phyloP scores from a whole-genome alignment of 2,113 vertebrate genomes.

The Alethe diademata region DNA sequence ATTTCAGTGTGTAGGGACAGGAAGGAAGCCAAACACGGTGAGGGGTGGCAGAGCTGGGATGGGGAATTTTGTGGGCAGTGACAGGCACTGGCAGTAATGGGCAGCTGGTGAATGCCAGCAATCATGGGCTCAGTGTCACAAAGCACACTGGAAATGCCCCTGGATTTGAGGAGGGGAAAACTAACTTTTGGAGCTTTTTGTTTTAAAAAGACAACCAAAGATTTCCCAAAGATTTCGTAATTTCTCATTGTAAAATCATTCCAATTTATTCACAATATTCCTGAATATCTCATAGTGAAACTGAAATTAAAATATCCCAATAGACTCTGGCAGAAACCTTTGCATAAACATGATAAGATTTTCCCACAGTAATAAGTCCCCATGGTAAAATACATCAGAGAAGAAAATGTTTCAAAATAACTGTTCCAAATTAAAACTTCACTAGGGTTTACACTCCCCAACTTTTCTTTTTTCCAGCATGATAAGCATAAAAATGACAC shows the following conservation, averaged over 20 bases:
- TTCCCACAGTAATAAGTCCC: constrained; percentile 32
- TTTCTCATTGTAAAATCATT: background rate
- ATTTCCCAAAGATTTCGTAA: background rate
- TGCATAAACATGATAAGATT: constrained; percentile 11
- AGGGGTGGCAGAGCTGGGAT: background rate
- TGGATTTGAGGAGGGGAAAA: background rate
- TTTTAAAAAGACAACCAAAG: background rate
- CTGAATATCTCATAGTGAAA: background rate
- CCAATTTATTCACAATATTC: background rate
- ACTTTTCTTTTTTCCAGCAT: background rate
- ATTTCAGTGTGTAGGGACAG: background rate
- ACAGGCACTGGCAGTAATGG: background rate
- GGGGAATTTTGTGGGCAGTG: background rate
- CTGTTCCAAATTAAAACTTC: constrained; percentile 44
- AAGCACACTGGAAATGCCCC: background rate
- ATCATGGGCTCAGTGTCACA: fast-evolving
- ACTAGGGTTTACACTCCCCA: background rate
- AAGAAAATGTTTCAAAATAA: constrained; percentile 3
- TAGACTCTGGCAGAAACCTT: background rate
- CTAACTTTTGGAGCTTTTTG: background rate
- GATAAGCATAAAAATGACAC: background rate
- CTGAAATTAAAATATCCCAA: constrained; percentile 33
- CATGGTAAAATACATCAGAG: constrained; percentile 16
- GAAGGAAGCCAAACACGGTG: background rate
- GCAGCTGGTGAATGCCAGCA: background rate